Evolutionary conservation across 1,140 invertebrate species (phyloP).

Genomic region (Papilio polyxenes): DNA sequence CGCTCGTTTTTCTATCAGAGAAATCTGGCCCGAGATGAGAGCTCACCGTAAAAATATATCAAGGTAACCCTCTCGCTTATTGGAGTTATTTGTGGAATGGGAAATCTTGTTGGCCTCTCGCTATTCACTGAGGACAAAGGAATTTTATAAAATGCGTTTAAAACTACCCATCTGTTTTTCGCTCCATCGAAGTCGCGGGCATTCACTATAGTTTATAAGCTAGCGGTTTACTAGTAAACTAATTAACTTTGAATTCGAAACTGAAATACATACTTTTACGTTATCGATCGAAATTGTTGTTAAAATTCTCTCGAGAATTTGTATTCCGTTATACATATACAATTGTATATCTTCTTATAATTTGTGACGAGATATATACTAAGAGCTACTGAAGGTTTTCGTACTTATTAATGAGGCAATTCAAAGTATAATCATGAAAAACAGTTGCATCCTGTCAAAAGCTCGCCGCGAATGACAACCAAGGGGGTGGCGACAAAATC

Average conservation of each 20-base stretch:
- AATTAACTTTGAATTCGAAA: not conserved
- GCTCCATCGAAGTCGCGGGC: too few species aligned
- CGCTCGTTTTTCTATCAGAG: conserved; percentile 70
- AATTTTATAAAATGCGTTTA: conserved; percentile 3
- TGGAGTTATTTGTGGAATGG: conserved; percentile 49
- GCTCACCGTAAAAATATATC: conserved; percentile 53
- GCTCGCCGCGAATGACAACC: conserved; percentile 74
- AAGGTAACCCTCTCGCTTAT: conserved; percentile 50
- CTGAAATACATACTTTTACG: not conserved
- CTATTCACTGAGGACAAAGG: conserved; percentile 6
- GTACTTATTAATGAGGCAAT: conserved; percentile 42
- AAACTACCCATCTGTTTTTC: not conserved
- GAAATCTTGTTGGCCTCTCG: conserved; percentile 22
- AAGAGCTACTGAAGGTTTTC: not conserved
- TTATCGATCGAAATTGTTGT: not conserved
- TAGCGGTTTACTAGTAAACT: too few species aligned
- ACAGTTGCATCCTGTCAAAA: conserved; percentile 75
- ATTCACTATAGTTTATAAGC: too few species aligned
- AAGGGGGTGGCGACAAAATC: conserved; percentile 65
- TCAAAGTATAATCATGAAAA: conserved; percentile 68
- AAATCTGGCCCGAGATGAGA: conserved; percentile 64
- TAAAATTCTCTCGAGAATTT: too few species aligned
- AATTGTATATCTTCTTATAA: too few species aligned
- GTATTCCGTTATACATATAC: too few species aligned
- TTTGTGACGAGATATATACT: not conserved